These are phyloP conservation scores for Nicator chloris DNA, from an alignment of 2,113 vertebrate species.

Conservation along the genomic window DNA sequence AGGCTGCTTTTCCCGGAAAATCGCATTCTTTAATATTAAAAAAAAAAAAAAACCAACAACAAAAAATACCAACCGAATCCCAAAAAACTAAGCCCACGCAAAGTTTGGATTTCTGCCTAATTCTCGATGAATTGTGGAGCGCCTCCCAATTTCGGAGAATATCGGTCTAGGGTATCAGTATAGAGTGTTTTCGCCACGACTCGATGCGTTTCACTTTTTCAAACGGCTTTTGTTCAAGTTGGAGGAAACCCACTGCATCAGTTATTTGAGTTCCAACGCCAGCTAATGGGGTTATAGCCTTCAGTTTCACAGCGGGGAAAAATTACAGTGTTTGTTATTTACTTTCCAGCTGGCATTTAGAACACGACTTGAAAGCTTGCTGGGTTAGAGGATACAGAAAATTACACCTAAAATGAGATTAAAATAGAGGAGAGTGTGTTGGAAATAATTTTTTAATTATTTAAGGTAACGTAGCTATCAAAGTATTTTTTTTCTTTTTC, in stretches of 20 bases:
- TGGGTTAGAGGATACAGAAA: conserved; percentile 12
- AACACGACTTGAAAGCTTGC: conserved; percentile 1
- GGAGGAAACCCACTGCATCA: conserved; percentile 56
- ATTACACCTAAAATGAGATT: conserved; percentile 18
- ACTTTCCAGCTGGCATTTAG: conserved; percentile 58
- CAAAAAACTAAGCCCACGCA: neutral
- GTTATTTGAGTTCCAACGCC: conserved; percentile 6
- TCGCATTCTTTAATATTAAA: neutral
- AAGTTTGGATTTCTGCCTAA: conserved; percentile 44
- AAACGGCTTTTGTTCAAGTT: conserved; percentile 77
- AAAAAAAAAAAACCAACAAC: neutral
- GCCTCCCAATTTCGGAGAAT: neutral
- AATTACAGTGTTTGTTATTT: conserved; percentile 59
- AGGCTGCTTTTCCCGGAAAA: neutral
- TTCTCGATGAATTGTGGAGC: neutral
- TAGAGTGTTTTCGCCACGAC: neutral
- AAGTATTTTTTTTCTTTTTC: neutral
- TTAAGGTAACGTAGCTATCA: neutral
- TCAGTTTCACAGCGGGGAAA: conserved; percentile 51
- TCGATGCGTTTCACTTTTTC: conserved; percentile 65
- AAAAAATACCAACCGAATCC: too few relatives aligned
- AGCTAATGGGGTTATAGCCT: conserved; percentile 47
- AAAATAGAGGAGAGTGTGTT: conserved; percentile 10
- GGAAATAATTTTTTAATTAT: neutral
- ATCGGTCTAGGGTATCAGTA: neutral